A percentile compares a stretch with the other conserved stretches of the same genome.
Conservation (phyloP, 2,113 vertebrate genomes). For the Microtus montanus region DNA sequence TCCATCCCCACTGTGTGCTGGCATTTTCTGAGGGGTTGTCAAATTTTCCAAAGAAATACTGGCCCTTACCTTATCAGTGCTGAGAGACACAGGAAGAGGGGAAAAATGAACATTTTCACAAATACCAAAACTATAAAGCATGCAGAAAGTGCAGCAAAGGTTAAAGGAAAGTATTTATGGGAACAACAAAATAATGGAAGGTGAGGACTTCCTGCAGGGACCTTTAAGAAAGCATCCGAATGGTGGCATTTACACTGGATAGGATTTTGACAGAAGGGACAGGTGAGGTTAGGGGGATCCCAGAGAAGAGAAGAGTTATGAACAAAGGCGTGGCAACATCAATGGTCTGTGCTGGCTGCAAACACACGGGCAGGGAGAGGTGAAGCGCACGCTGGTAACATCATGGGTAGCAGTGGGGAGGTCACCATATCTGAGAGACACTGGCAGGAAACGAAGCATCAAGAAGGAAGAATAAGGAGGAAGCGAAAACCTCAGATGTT, state of each 20-base stretch:
- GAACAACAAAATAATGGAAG: conserved; percentile 61
- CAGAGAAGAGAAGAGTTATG: not conserved
- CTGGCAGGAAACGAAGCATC: not conserved
- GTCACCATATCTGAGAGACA: not conserved
- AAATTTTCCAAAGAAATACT: not conserved
- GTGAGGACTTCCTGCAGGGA: conserved; percentile 38
- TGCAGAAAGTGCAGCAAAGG: conserved; percentile 45
- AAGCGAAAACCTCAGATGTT: not conserved
- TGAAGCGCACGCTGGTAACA: not conserved
- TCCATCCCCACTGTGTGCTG: not conserved
- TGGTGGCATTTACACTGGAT: conserved; percentile 49
- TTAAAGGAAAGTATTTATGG: conserved; percentile 62
- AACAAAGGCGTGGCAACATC: not conserved
- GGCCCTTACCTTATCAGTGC: not conserved
- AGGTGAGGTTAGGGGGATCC: conserved; percentile 41
- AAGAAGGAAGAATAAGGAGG: not conserved
- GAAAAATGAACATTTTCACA: conserved; percentile 53
- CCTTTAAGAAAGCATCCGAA: conserved; percentile 48
- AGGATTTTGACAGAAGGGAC: conserved; percentile 49
- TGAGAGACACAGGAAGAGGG: not conserved
- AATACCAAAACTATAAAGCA: conserved; percentile 65
- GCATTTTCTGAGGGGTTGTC: not conserved
- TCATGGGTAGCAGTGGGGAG: not conserved
- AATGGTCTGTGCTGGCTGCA: not conserved
- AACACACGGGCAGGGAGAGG: not conserved